Percentiles rank a stretch among this genome's conserved stretches.
phyloP scores from a whole-genome alignment of 2,888 invertebrate genomes.

The Colostygia pectinataria region DNA sequence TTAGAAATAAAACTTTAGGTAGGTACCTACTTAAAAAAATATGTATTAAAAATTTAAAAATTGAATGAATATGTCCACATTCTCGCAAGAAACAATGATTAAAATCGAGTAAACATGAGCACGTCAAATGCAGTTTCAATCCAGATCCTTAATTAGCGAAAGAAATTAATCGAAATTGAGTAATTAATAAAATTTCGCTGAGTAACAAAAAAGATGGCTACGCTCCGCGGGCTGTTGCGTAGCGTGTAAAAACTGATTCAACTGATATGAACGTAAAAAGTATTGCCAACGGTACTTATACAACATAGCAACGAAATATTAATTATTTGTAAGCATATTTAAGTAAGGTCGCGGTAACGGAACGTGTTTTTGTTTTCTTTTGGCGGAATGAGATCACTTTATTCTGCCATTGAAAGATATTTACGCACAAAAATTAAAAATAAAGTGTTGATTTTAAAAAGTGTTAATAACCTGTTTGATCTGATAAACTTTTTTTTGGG shows the following conservation, averaged over 20 bases:
- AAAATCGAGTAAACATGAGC: not conserved
- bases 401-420: not conserved
- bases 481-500: too few relatives aligned
- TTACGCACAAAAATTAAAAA: not conserved
- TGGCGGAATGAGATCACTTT: not conserved
- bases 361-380: slow-evolving; percentile 18
- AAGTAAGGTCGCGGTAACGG: slow-evolving; percentile 29
- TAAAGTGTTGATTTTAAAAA: too few relatives aligned
- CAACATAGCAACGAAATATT: slow-evolving; percentile 40
- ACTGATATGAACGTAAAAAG: slow-evolving; percentile 43
- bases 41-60: too few relatives aligned
- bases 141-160: slow-evolving; percentile 42
- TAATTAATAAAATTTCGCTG: slow-evolving; percentile 61
- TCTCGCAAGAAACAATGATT: not conserved
- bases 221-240: slow-evolving; percentile 36
- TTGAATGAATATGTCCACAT: too few relatives aligned
- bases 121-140: slow-evolving; percentile 45
- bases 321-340: slow-evolving; percentile 29
- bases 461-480: too few relatives aligned
- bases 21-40: too few relatives aligned
- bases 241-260: slow-evolving; percentile 41
- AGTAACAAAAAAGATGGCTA: slow-evolving; percentile 35
- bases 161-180: slow-evolving; percentile 57
- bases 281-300: slow-evolving; percentile 40
- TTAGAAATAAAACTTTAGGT: too few relatives aligned